Percentiles rank a stretch among this genome's conserved stretches.
Evolutionary conservation across 2,888 invertebrate species (phyloP).

Genomic region (Brachyptera risi): DNA sequence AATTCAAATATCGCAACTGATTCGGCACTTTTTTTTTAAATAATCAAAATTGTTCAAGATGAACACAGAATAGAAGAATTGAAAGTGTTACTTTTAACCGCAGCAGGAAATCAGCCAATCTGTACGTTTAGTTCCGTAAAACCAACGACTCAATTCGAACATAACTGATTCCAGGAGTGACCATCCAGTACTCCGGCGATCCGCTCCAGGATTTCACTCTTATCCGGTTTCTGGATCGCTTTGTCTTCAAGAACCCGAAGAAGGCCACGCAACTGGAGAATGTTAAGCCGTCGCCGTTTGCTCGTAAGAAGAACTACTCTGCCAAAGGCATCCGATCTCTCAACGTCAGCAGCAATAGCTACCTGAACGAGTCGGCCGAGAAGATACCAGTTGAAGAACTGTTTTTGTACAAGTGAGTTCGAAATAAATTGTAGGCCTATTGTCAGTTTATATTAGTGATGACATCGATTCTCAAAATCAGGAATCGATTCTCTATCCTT

Average conservation of each 20-base stretch:
- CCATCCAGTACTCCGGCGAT: slow-evolving; percentile 84
- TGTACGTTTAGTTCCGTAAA: too few relatives aligned
- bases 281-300: slow-evolving; percentile 51
- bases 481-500: too few relatives aligned
- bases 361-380: slow-evolving; percentile 60
- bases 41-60: too few relatives aligned
- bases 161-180: slow-evolving; percentile 60
- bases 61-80: too few relatives aligned
- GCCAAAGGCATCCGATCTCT: slow-evolving; percentile 67
- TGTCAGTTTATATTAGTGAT: too few relatives aligned
- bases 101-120: too few relatives aligned
- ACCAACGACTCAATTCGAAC: too few relatives aligned
- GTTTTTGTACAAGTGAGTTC: slow-evolving; percentile 72
- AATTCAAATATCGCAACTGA: too few relatives aligned
- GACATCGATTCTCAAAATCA: too few relatives aligned
- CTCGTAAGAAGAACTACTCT: slow-evolving; percentile 61
- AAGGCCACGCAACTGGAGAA: slow-evolving; percentile 52
- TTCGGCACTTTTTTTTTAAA: too few relatives aligned
- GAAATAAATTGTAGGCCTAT: too few relatives aligned
- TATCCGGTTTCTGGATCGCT: slow-evolving; percentile 88
- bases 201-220: slow-evolving; percentile 89
- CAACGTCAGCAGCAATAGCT: slow-evolving; percentile 67
- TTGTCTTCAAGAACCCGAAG: slow-evolving; percentile 92
- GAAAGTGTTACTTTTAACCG: too few relatives aligned
- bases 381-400: slow-evolving; percentile 88